phyloP scores from a whole-genome alignment of 2,797 vertebrate genomes.

The Cryptoprocta ferox region DNA sequence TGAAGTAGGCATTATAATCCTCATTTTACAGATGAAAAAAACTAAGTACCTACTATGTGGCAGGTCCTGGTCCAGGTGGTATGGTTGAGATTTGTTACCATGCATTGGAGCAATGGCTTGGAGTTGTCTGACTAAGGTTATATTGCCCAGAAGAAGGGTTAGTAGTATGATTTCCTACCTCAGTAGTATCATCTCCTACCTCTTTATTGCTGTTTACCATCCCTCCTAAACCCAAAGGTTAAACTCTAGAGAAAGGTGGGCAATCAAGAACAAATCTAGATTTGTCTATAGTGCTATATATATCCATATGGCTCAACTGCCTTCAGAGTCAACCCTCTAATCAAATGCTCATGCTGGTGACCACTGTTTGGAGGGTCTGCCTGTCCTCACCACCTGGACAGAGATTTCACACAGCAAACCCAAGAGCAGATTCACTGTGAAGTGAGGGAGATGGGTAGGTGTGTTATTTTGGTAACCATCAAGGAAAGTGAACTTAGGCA shows the following conservation, averaged over 20 bases:
- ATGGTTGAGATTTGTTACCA: background rate
- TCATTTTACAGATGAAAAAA: background rate
- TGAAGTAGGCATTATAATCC: background rate
- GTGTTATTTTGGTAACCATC: background rate
- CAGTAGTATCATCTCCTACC: background rate
- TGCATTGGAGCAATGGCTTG: background rate
- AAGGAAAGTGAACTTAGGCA: background rate
- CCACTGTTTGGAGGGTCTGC: background rate
- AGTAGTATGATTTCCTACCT: background rate
- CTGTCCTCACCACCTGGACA: background rate
- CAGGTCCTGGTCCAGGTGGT: background rate
- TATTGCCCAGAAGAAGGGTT: background rate
- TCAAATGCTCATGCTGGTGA: background rate
- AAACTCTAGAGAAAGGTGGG: background rate
- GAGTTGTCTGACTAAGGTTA: background rate
- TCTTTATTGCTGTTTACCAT: background rate
- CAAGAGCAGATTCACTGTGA: background rate
- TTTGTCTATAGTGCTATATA: background rate
- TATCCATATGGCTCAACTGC: background rate
- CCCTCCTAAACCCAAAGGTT: background rate
- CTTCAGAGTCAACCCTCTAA: background rate
- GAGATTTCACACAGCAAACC: background rate
- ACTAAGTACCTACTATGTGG: background rate
- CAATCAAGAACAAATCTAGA: background rate
- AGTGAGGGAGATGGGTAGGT: background rate